phyloP scores from a whole-genome alignment of 2,113 vertebrate genomes.

The Lampris incognitus region DNA sequence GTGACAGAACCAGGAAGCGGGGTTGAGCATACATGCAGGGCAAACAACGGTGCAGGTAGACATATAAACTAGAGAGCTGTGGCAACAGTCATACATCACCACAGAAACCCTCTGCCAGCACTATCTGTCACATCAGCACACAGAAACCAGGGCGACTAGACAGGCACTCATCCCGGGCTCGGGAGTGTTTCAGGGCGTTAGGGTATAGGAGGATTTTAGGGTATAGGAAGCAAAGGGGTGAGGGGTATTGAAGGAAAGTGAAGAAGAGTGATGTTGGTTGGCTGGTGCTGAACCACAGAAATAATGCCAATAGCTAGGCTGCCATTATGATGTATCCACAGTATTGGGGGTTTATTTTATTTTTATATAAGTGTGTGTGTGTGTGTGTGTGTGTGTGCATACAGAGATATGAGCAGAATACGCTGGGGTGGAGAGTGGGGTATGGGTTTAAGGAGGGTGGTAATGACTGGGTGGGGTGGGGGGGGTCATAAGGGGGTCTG shows the following conservation, averaged over 20 bases:
- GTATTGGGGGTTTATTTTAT: too few species aligned
- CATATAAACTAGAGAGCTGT: conserved; percentile 20
- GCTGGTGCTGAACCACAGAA: background rate
- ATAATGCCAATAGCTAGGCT: background rate
- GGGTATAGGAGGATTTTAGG: too few species aligned
- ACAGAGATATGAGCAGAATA: too few species aligned
- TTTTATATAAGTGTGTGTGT: too few species aligned
- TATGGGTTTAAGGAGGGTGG: too few species aligned
- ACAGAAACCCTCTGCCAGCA: background rate
- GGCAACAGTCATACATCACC: background rate
- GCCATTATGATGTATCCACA: background rate
- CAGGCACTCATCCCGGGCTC: background rate
- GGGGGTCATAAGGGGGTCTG: too few species aligned
- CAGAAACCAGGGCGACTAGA: background rate
- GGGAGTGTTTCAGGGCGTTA: too few species aligned
- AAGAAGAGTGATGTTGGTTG: background rate
- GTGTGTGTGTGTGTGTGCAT: too few species aligned
- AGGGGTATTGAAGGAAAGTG: too few species aligned
- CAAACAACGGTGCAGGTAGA: background rate
- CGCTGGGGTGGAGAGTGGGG: too few species aligned
- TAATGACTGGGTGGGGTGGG: too few species aligned
- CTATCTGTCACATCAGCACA: background rate
- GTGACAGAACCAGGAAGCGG: background rate
- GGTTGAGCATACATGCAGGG: background rate
- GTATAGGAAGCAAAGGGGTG: too few species aligned